Conservation (phyloP, 2,888 invertebrate species). For the Hydriomena furcata region DNA sequence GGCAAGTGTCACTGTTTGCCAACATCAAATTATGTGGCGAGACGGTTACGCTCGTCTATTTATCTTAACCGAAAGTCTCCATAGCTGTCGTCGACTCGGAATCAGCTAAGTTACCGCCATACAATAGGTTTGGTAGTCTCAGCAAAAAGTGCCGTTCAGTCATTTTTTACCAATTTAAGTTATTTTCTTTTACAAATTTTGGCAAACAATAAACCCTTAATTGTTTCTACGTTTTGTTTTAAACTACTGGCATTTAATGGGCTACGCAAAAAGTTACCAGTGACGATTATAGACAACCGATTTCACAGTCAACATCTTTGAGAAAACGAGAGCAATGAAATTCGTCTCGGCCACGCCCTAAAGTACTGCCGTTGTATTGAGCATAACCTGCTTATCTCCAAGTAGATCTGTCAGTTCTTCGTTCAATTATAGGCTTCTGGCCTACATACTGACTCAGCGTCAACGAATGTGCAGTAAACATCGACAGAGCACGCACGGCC, state of each 20-base stretch:
- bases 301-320: neutral
- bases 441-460: slow-evolving; percentile 13
- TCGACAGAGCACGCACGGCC: slow-evolving; percentile 21
- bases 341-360: slow-evolving; percentile 14
- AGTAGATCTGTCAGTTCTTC: slow-evolving; percentile 10
- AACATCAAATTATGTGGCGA: slow-evolving; percentile 48
- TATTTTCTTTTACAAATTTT: too few species aligned
- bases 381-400: slow-evolving; percentile 10
- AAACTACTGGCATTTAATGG: too few species aligned
- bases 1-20: slow-evolving; percentile 59
- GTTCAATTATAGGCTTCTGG: slow-evolving; percentile 14
- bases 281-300: neutral
- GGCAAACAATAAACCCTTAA: too few species aligned
- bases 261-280: neutral
- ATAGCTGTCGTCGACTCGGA: neutral
- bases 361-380: slow-evolving; percentile 5
- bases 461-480: slow-evolving; percentile 12
- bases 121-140: neutral
- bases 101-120: neutral
- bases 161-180: too few species aligned
- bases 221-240: too few species aligned
- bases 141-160: too few species aligned
- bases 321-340: slow-evolving; percentile 21
- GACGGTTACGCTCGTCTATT: slow-evolving; percentile 49
- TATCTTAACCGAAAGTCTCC: slow-evolving; percentile 31